Base-by-base conservation (phyloP, 1,140 invertebrate genomes). In the Drosophila lini region DNA sequence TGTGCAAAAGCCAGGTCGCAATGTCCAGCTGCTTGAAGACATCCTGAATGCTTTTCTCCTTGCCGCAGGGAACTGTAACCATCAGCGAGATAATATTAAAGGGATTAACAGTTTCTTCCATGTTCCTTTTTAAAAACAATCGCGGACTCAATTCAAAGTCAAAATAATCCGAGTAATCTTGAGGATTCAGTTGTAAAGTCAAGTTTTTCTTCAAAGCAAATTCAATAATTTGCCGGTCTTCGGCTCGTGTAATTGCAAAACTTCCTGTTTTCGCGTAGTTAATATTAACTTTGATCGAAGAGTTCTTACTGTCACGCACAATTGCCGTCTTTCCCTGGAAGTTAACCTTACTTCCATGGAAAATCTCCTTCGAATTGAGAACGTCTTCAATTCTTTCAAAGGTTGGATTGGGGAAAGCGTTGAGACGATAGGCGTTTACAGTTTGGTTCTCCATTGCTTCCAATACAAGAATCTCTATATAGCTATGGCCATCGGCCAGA, bases 31-130 rank as follows among this genome's bases (percentile, higher is more conserved):
- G 19, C 2, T 25, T 44, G n/a, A 52, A 77, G 0, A 73, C 41
- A 15, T 82, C 76, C 2, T 22, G 28, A 11, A 83, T 22, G 10
- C 38, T 47, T 10, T 41, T 36, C 1, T 40, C 3, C 19, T 55
- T 28, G 5, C 50, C 56, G n/a, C 81, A 82, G 0, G 81, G 80
- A 11, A 79, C 65, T 0, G 65, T 40, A 8, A 79, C 36, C 2
- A 82, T 44, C 0, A 78, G 3, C 3, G 53, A 45, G 0, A 32
- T 5, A 3, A 28, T 10, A 0, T 15, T 11, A 13, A 44, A 15
- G 0, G 55, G 1, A 59, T 67, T 48, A 6, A 44, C 5, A 28
- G 13, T 8, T 60, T 22, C 10, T 60, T 13, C 2, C 13, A 9
- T 22, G 19, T 44, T 44, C 42, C 19, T 19, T 6, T 44, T 2